Evolutionary conservation across 2,888 invertebrate species (phyloP), one percentile per base, ranked within the genome.

Genomic region (Clivina fossor): DNA sequence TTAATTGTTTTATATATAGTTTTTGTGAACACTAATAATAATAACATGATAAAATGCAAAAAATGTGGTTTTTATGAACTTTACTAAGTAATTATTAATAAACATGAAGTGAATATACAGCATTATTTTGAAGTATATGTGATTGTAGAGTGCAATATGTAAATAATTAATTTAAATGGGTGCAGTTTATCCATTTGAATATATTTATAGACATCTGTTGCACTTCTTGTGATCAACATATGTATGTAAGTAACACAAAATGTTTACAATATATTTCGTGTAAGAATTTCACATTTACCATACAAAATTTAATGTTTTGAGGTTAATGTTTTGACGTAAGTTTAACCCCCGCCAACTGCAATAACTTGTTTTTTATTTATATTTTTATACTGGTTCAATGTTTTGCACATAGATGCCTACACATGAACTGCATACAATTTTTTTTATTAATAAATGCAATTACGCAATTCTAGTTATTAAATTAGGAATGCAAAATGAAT

Each of bases 321-420:
- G 50, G 50, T 50, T 50, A 50, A 19, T 50, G 30, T 50, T 50
- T 50, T 50, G 50, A 50, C 50, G 30, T 16, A 11, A 28, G 22
- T 18, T 37, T 1, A n/a, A 2, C 2, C 18, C 15, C 50, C 50
- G 50, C 50, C 50, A 50, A 50, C 40, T 19, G 2, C 22, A 26
- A 26, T 48, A 2, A n/a, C 20, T 24, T 15, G 22, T 40, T 41
- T 50, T 30, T 40, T 28, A 13, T 43, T n/a, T 33, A 4, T 7
- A 26, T 43, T 43, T 43, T 43, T 43, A 43, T 15, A 15, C 11
- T 38, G 41, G 26, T 47, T 49, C 49, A 24, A 7, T 7, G 19
- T 18, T 49, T 49, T 37, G 9, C 26, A 13, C 26, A 49, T 16
- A 49, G 49, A 26, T 49, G 49, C 50, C 50, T 28, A 50, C 50